Base-by-base conservation (phyloP, 2,797 vertebrate genomes). In the Microchirus variegatus region DNA sequence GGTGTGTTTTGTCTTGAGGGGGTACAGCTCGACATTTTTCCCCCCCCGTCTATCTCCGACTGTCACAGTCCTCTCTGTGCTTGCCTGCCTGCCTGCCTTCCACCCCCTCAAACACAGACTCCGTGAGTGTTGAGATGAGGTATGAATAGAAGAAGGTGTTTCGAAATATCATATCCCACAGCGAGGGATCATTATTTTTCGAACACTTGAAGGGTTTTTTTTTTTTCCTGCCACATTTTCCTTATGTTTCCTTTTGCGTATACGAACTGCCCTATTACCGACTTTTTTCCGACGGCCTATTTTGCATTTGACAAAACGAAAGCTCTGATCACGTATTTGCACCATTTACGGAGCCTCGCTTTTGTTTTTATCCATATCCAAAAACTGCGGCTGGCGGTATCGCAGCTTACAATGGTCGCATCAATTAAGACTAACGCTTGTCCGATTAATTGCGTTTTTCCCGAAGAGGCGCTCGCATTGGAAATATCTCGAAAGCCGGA, bases 1-100 rank as follows among this genome's bases (percentile, higher is more conserved):
- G 83, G 77, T 80, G 63, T 18, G 6, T 74, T 81, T 80, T 77
- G 73, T 81, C 83, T 80, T 63, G 38, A 76, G 84, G 80, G 78
- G 67, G 22, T 72, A 75, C 68, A 66, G 56, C 72, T 83, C 77
- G 48, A 78, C 70, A 74, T 79, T 69, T 81, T 74, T n/a, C n/a
- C n/a, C n/a, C n/a, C n/a, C n/a, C 75, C 63, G 42, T 69, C 73
- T 68, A 31, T 71, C 59, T 73, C 59, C 53, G 75, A 70, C 59
- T 54, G 75, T 67, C 8, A 44, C 54, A 2, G 54, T 16, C 51
- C 68, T 53, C 62, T 11, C 73, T 66, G 56, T 14, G 40, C 37
- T n/a, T n/a, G n/a, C n/a, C n/a, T n/a, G n/a, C n/a, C n/a, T n/a
- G n/a, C n/a, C n/a, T 17, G 15, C 73, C 72, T 65, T 72, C 74